These are phyloP conservation scores for Brachionus rotundiformis DNA, from an alignment of 1,140 invertebrate genomes.

Conservation along the genomic window DNA sequence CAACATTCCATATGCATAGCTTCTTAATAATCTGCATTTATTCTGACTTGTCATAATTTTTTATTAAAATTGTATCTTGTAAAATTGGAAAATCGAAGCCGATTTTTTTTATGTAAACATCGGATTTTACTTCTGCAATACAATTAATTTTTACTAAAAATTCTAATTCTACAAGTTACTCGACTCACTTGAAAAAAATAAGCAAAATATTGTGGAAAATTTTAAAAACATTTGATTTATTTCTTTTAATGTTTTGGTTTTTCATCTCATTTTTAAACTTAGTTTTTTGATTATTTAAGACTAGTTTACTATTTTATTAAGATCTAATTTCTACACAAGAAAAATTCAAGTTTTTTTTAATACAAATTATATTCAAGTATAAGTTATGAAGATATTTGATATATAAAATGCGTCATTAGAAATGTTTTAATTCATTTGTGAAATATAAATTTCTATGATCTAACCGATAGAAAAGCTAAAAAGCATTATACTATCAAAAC, in stretches of 20 bases:
- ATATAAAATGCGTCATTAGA: too few relatives aligned
- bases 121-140: background rate
- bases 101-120: background rate
- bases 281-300: background rate
- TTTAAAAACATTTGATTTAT: background rate
- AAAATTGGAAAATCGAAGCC: background rate
- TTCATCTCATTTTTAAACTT: background rate
- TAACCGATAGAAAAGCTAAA: too few relatives aligned
- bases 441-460: too few relatives aligned
- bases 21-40: background rate
- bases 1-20: background rate
- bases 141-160: background rate
- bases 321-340: too few relatives aligned
- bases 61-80: background rate
- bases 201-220: background rate
- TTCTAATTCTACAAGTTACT: too few relatives aligned
- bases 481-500: too few relatives aligned
- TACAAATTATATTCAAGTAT: too few relatives aligned
- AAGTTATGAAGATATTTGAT: too few relatives aligned
- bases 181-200: background rate
- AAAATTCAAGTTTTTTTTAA: too few relatives aligned
- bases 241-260: background rate
- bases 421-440: too few relatives aligned
- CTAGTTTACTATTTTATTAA: too few relatives aligned
- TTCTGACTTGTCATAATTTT: background rate